phyloP scores from a whole-genome alignment of 2,797 vertebrate genomes.

The Molossus alvarezi region DNA sequence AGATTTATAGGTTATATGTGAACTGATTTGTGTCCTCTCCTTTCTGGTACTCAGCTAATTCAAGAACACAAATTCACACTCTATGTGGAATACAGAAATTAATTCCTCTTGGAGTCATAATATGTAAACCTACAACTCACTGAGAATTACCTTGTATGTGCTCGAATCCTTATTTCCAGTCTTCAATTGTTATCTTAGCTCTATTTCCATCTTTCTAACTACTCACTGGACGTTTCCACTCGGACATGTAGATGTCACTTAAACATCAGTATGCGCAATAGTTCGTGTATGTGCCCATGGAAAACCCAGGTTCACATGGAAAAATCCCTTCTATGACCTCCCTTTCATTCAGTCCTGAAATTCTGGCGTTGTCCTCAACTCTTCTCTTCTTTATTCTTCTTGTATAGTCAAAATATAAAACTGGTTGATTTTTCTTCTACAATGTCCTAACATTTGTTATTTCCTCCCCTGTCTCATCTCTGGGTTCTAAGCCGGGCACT shows the following conservation, averaged over 20 bases:
- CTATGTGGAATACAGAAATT: background rate
- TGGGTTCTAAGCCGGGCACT: background rate
- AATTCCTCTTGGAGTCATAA: background rate
- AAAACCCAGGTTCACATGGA: background rate
- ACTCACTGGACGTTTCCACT: background rate
- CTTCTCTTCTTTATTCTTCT: conserved; percentile 11
- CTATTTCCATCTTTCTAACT: background rate
- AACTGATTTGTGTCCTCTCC: background rate
- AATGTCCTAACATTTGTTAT: background rate
- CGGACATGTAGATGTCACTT: background rate
- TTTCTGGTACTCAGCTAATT: background rate
- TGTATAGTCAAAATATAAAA: background rate
- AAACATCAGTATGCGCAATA: background rate
- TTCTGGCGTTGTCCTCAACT: background rate
- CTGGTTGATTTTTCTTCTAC: background rate
- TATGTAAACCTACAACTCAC: background rate
- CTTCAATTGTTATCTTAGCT: background rate
- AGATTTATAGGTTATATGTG: background rate
- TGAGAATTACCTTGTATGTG: background rate
- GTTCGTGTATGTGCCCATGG: background rate
- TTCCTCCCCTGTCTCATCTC: background rate
- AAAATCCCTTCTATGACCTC: background rate
- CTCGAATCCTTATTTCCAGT: background rate
- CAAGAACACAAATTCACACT: background rate
- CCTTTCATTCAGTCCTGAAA: conserved; percentile 9